These are phyloP conservation scores for Dromius quadrimaculatus DNA, from an alignment of 2,888 invertebrate genomes.

Conservation along the genomic window DNA sequence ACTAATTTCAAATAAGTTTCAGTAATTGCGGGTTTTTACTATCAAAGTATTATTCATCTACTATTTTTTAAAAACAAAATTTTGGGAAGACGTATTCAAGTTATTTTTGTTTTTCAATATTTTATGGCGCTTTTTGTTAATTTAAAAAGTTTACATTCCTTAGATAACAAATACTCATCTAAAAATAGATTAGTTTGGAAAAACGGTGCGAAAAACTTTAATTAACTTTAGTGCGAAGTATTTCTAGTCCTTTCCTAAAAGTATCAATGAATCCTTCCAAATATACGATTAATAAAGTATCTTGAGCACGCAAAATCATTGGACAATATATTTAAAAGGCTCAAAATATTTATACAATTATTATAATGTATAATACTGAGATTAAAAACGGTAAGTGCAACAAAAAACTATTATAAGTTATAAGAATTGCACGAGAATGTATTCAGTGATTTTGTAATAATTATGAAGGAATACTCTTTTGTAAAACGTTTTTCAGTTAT, in stretches of 20 bases:
- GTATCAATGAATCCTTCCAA: slow-evolving; percentile 28
- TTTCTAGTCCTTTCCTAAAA: slow-evolving; percentile 40
- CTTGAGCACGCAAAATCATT: slow-evolving; percentile 51
- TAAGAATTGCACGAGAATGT: slow-evolving; percentile 33
- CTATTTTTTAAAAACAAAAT: too few species aligned
- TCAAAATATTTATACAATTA: slow-evolving; percentile 52
- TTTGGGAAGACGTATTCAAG: too few species aligned
- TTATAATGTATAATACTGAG: slow-evolving; percentile 49
- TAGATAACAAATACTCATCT: too few species aligned
- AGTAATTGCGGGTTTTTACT: too few species aligned
- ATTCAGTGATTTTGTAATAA: slow-evolving; percentile 27
- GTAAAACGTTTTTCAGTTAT: slow-evolving; percentile 23
- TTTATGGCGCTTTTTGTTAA: too few species aligned
- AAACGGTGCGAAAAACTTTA: not conserved
- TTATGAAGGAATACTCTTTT: slow-evolving; percentile 13
- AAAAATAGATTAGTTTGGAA: not conserved
- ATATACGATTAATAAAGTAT: slow-evolving; percentile 10
- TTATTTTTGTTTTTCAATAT: too few species aligned
- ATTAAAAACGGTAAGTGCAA: slow-evolving; percentile 46
- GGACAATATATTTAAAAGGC: slow-evolving; percentile 51
- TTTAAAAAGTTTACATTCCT: too few species aligned
- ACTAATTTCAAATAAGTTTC: too few species aligned
- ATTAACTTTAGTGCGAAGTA: slow-evolving; percentile 21
- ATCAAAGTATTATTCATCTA: too few species aligned
- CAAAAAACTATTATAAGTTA: slow-evolving; percentile 30